Percentiles rank a stretch among this genome's conserved stretches.
These are phyloP conservation scores for Pelvicachromis taeniatus DNA, from an alignment of 2,113 vertebrate genomes.

Conservation along the genomic window DNA sequence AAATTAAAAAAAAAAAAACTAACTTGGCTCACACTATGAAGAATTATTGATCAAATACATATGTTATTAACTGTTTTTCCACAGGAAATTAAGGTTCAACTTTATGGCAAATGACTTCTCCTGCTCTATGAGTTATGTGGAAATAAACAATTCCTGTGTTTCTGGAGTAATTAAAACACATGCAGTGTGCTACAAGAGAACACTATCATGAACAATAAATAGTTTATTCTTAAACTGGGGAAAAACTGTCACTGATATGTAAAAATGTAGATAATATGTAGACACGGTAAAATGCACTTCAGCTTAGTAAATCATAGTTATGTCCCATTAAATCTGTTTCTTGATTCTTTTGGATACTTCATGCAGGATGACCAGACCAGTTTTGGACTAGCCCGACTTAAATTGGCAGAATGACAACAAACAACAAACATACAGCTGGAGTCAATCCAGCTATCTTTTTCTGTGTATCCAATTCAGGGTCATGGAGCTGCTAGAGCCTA, in stretches of 20 bases:
- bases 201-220: rapidly evolving
- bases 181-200: background rate
- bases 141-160: background rate
- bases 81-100: background rate
- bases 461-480: background rate
- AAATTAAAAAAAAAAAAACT: too few relatives aligned
- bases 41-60: background rate
- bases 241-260: background rate
- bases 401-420: background rate
- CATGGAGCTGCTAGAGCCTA: background rate
- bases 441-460: background rate
- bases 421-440: background rate
- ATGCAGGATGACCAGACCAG: too few relatives aligned
- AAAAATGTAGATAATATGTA: too few relatives aligned
- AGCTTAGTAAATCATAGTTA: too few relatives aligned
- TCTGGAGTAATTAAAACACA: background rate
- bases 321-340: too few relatives aligned
- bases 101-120: background rate
- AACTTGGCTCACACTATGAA: background rate
- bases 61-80: background rate
- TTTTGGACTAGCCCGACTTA: too few relatives aligned
- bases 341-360: too few relatives aligned
- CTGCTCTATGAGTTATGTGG: background rate
- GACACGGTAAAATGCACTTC: too few relatives aligned
- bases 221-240: background rate